These are phyloP conservation scores for Hydrolagus affinis DNA, from an alignment of 2,113 vertebrate genomes.

Conservation along the genomic window DNA sequence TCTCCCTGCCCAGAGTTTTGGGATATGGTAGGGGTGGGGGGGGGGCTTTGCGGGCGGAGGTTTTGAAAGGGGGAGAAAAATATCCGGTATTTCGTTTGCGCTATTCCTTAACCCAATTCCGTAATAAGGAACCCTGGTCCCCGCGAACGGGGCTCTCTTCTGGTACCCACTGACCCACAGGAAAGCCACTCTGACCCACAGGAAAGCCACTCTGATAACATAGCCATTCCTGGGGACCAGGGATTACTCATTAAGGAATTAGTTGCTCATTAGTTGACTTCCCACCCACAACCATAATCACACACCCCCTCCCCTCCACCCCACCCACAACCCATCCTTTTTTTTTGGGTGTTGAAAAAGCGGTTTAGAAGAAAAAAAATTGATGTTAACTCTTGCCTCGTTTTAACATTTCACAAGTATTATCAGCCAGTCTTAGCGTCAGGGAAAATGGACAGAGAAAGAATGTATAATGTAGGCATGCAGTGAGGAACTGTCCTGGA, in stretches of 20 bases:
- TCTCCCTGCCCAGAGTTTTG: neutral
- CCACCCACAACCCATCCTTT: no score
- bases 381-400: neutral
- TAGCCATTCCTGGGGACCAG: no score
- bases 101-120: neutral
- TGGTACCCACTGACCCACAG: no score
- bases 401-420: neutral
- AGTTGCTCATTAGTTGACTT: no score
- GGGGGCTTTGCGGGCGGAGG: neutral
- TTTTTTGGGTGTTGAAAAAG: no score
- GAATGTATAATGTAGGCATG: constrained; percentile 15
- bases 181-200: no score
- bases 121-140: neutral
- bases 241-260: no score
- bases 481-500: constrained; percentile 48
- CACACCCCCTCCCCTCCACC: no score
- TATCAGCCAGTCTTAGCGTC: constrained; percentile 14
- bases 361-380: neutral
- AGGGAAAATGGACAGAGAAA: constrained; percentile 18
- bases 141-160: no score
- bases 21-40: neutral
- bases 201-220: no score
- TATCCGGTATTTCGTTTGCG: neutral
- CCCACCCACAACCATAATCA: no score
- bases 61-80: constrained; percentile 3